Base-by-base conservation (phyloP, 1,140 invertebrate genomes). In the Ooceraea biroi region DNA sequence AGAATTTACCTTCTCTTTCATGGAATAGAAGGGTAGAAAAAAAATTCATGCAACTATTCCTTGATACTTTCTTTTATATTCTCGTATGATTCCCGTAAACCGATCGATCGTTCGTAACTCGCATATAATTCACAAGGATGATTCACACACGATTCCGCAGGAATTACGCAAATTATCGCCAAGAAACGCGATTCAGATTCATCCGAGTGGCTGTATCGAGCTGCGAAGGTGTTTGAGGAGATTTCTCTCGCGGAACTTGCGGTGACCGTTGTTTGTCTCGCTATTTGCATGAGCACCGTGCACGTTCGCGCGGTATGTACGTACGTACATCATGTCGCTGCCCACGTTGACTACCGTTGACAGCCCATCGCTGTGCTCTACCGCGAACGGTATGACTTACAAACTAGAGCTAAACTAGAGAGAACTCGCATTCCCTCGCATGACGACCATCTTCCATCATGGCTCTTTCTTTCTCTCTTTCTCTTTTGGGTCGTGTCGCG, bases 271-370 rank as follows among this genome's bases (percentile, higher is more conserved):
- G 74, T 78, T 78, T 78, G 74, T 68, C 61, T 68, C 48, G 63
- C 50, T 78, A 78, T 78, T 78, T 78, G 76, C 74, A 69, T 78
- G 63, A 69, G 55, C 22, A 50, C 17, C 73, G 27, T 60, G 73
- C 50, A 65, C 30, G 50, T 27, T 68, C 50, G 76, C 76, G n/a
- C 11, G 55, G 63, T 57, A 78, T 36, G 76, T 69, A 78, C 61
- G 76, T 69, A 44, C 41, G 76, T 80, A 71, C 76, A 60, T 80
- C 76, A 46, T 80, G 76, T 80, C 76, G 65, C 68, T 57, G 65
- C n/a, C 65, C 76, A 71, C 76, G 76, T 58, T 71, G 74, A 77
- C 74, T 77, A 77, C 60, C 46, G 60, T 66, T 77, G 76, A 80
- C 65, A 80, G 68, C 50, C 30, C 76, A 14, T 55, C 63, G 30